A percentile compares a stretch with the other conserved stretches of the same genome.
Evolutionary conservation across 1,140 invertebrate species (phyloP).

Genomic region (Oncopodura yosiiana): DNA sequence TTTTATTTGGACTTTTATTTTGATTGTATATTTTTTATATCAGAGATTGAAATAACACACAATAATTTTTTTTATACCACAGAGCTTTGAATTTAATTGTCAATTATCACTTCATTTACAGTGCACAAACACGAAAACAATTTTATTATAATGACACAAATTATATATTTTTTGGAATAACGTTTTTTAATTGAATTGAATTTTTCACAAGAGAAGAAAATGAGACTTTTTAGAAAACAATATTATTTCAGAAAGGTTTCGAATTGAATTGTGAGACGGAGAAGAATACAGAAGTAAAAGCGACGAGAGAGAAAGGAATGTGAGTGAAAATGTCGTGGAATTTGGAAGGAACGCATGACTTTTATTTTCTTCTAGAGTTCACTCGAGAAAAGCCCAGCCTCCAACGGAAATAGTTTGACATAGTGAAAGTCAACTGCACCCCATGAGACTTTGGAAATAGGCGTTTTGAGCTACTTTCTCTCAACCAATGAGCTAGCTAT

Average conservation of each 20-base stretch:
- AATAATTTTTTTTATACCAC: too few relatives aligned
- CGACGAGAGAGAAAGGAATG: neutral
- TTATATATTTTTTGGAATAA: too few relatives aligned
- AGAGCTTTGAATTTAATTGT: too few relatives aligned
- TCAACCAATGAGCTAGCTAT: conserved; percentile 15
- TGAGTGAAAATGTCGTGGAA: neutral
- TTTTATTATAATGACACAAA: too few relatives aligned
- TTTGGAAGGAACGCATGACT: neutral
- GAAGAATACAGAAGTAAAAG: neutral
- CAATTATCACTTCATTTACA: too few relatives aligned
- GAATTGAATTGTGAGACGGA: neutral
- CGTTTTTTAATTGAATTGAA: too few relatives aligned
- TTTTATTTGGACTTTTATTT: neutral
- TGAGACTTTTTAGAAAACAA: too few relatives aligned
- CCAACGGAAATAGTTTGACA: too few relatives aligned
- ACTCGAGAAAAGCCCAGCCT: neutral
- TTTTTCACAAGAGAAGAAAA: too few relatives aligned
- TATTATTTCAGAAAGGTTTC: too few relatives aligned
- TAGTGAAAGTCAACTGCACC: conserved; percentile 16
- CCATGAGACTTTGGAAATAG: neutral
- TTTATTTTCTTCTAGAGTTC: neutral
- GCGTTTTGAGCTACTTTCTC: conserved; percentile 10
- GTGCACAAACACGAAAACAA: too few relatives aligned
- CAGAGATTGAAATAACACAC: neutral
- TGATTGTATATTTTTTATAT: neutral